A percentile compares a stretch with the other conserved stretches of the same genome.
These are phyloP conservation scores for Synanthedon formicaeformis DNA, from an alignment of 2,888 invertebrate species.

Conservation along the genomic window DNA sequence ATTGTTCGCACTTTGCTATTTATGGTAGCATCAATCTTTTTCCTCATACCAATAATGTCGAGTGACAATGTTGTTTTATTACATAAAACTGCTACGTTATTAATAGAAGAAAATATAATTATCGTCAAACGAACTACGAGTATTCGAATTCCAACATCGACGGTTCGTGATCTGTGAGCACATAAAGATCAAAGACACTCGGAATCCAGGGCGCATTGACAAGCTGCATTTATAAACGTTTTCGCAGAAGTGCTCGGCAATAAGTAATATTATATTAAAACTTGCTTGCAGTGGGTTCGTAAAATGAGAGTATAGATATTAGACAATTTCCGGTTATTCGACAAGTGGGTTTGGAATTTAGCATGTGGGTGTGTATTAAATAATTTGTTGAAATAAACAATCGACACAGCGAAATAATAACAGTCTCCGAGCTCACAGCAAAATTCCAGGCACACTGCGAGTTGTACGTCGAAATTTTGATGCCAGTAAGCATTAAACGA, in stretches of 20 bases:
- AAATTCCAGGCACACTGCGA: constrained; percentile 9
- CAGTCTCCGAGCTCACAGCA: not conserved
- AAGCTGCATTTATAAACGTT: constrained; percentile 10
- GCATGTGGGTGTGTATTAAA: constrained; percentile 1
- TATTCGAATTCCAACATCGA: constrained; percentile 19
- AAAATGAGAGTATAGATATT: constrained; percentile 4
- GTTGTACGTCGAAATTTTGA: constrained; percentile 12
- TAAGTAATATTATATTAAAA: not conserved
- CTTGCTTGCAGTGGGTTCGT: not conserved
- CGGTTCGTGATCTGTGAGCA: constrained; percentile 3
- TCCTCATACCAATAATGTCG: constrained; percentile 3
- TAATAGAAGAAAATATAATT: not conserved
- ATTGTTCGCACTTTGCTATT: not conserved
- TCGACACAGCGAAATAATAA: not conserved
- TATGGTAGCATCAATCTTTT: constrained; percentile 2
- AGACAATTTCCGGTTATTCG: constrained; percentile 10
- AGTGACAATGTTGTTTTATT: not conserved
- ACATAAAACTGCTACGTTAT: not conserved
- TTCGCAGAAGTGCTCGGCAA: not conserved
- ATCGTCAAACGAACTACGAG: constrained; percentile 14
- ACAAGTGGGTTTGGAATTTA: constrained; percentile 11
- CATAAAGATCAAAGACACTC: constrained; percentile 19
- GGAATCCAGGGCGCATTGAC: constrained; percentile 20
- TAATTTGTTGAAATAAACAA: constrained; percentile 1
- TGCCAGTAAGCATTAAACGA: constrained; percentile 24